These are phyloP conservation scores for Ryuthela nishihirai DNA, from an alignment of 2,888 invertebrate species.

Conservation along the genomic window DNA sequence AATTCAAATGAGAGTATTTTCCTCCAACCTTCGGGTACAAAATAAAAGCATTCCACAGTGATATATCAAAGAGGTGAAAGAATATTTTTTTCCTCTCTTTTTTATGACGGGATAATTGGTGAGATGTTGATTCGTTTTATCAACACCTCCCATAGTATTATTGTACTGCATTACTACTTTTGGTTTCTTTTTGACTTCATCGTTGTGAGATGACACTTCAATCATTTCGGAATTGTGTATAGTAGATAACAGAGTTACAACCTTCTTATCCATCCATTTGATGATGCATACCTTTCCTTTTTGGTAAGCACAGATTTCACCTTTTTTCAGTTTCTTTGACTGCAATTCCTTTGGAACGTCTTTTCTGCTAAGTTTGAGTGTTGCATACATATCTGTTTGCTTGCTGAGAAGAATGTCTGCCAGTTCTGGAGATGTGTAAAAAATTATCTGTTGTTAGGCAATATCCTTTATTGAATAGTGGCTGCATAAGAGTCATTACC, in stretches of 20 bases:
- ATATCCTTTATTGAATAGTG: slow-evolving; percentile 20
- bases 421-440: slow-evolving; percentile 8
- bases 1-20: no score
- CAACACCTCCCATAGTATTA: no score
- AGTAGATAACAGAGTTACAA: slow-evolving; percentile 4
- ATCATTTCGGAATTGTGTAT: slow-evolving; percentile 2
- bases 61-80: no score
- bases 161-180: no score
- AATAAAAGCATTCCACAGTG: no score
- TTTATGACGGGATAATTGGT: no score
- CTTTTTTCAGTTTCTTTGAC: slow-evolving; percentile 25
- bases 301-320: slow-evolving; percentile 19
- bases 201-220: neutral
- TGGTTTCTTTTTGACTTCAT: neutral
- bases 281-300: slow-evolving; percentile 12
- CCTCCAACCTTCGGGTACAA: no score
- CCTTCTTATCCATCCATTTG: slow-evolving; percentile 13
- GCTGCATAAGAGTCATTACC: slow-evolving; percentile 22
- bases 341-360: slow-evolving; percentile 13
- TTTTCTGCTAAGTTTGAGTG: slow-evolving; percentile 27
- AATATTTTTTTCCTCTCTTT: no score
- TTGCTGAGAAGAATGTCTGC: slow-evolving; percentile 3
- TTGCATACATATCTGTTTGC: slow-evolving; percentile 34
- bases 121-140: no score
- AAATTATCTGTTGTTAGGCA: slow-evolving; percentile 33